Percentiles rank a stretch among this genome's conserved stretches.
Conservation (phyloP, 2,888 invertebrate genomes). For the Torymus auratus region DNA sequence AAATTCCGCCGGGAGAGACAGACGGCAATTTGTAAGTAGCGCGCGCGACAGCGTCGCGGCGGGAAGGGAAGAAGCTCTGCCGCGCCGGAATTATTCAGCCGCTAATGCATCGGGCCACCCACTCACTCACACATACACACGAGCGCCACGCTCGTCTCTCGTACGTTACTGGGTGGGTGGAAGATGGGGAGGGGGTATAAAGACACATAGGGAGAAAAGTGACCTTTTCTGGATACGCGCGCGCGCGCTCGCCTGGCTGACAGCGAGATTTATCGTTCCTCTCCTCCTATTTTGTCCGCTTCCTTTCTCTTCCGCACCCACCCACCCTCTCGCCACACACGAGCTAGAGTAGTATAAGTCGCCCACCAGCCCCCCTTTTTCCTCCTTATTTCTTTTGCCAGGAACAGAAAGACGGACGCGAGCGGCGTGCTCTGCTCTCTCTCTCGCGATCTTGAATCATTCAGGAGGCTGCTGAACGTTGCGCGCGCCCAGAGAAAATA, state of each 20-base stretch:
- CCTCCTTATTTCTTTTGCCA: too few species aligned
- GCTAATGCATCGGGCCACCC: conserved; percentile 41
- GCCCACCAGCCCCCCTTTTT: not conserved
- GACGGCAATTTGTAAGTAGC: conserved; percentile 39
- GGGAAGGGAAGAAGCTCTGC: not conserved
- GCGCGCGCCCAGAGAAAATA: conserved; percentile 39
- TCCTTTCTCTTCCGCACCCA: not conserved
- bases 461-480: conserved; percentile 26
- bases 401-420: conserved; percentile 6
- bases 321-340: not conserved
- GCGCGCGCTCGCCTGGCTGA: not conserved
- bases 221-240: conserved; percentile 44
- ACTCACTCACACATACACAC: not conserved
- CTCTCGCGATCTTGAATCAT: conserved; percentile 46
- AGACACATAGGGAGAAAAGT: conserved; percentile 43
- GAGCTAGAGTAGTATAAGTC: conserved; percentile 30
- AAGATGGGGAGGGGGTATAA: not conserved
- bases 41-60: too few species aligned
- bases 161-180: too few species aligned
- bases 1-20: conserved; percentile 14
- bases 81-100: conserved; percentile 40
- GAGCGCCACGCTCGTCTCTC: too few species aligned
- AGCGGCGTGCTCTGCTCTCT: not conserved
- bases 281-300: conserved; percentile 29
- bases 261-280: conserved; percentile 49